Evolutionary conservation across 1,140 invertebrate genomes (phyloP), one percentile per base, ranked within the genome.

Genomic region (Drosophila triauraria): DNA sequence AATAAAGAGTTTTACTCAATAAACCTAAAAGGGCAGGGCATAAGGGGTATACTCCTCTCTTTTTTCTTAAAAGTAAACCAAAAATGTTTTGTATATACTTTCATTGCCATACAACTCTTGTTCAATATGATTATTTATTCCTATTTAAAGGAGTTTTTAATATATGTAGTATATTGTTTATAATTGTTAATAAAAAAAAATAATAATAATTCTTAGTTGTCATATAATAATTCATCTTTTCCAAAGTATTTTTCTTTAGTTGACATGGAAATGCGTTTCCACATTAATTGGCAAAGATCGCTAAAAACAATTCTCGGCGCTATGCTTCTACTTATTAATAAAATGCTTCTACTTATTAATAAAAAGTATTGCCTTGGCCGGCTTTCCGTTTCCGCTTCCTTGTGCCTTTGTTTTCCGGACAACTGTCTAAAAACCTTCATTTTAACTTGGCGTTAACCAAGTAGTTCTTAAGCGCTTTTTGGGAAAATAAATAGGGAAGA

Each of bases 401-500:
- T 30, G 27, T 30, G 27, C 27, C 27, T 30, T 43, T 53, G 56
- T 47, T 67, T 59, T 47, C 15, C 20, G 17, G 10, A 4, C 32
- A 27, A 42, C 35, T 63, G 23, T 63, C 27, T 38, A 17, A 42
- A 23, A 23, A 13, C 20, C 6, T 27, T 32, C 7, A 9, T 10
- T 20, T 59, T 10, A 65, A 32, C 17, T 23, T 40, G 64, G n/a
- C n/a, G n/a, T n/a, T n/a, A n/a, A 23, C 23, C 58, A 61, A 47
- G 50, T 83, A 68, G 81, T 64, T 84, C 63, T 78, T 80, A 84
- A 84, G 81, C 82, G 59, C 80, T 83, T 35, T 4, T 9, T 57
- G 23, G 10, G 4, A 35, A 42, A 40, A 15, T 35, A 35, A 3
- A 35, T 10, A 10, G 10, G 32, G 32, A 35, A 35, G 32, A 32